A percentile compares a stretch with the other conserved stretches of the same genome.
These are phyloP conservation scores for Rhorus exstirpatorius DNA, from an alignment of 2,888 invertebrate species.

Conservation along the genomic window DNA sequence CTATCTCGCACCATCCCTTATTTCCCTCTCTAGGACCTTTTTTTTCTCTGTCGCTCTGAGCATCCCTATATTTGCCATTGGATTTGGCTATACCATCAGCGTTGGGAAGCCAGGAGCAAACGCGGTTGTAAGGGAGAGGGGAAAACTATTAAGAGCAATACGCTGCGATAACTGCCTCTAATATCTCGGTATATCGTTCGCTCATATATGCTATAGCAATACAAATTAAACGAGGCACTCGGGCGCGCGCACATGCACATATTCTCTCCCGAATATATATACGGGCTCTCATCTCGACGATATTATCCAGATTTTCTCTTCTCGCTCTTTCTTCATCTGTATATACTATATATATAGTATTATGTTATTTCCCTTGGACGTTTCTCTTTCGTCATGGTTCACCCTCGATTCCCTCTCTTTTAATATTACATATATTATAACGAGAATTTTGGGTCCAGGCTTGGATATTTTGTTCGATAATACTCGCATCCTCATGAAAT, in stretches of 20 bases:
- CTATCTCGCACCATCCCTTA: constrained; percentile 65
- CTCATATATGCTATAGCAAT: constrained; percentile 80
- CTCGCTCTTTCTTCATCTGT: constrained; percentile 61
- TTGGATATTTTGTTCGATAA: constrained; percentile 36
- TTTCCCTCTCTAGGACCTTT: constrained; percentile 26
- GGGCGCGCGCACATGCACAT: constrained; percentile 75
- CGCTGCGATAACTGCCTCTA: constrained; percentile 85
- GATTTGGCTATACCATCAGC: constrained; percentile 52
- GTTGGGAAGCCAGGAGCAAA: constrained; percentile 34
- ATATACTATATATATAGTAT: constrained; percentile 32
- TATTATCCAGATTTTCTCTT: constrained; percentile 68
- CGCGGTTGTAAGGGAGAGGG: constrained; percentile 57
- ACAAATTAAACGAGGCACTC: constrained; percentile 83
- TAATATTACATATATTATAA: constrained; percentile 10
- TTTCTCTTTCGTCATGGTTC: constrained; percentile 46
- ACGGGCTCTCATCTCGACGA: constrained; percentile 56
- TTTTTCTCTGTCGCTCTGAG: constrained; percentile 52
- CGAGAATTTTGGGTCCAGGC: constrained; percentile 3
- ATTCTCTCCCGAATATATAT: constrained; percentile 75
- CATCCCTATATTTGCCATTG: constrained; percentile 44
- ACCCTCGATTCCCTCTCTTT: constrained; percentile 7
- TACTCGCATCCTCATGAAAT: background rate
- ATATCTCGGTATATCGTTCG: constrained; percentile 80
- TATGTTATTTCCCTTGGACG: constrained; percentile 34
- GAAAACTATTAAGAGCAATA: constrained; percentile 85